These are phyloP conservation scores for Chiridota heheva DNA, from an alignment of 35 echinoderm and acorn worm species.

Conservation along the genomic window DNA sequence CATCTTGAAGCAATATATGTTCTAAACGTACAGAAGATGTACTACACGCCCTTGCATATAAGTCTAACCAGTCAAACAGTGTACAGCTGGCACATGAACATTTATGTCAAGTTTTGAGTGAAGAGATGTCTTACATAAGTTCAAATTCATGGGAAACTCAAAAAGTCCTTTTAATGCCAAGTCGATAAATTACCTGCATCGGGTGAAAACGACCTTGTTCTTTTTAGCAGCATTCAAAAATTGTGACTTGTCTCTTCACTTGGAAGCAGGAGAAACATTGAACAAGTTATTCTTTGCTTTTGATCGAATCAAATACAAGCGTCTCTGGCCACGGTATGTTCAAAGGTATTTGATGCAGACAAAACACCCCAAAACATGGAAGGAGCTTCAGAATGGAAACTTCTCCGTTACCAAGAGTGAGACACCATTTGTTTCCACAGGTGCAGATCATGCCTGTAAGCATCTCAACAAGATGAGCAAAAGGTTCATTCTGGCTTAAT, in stretches of 20 bases:
- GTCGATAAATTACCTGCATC: conserved; percentile 38
- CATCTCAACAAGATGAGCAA: too few relatives aligned
- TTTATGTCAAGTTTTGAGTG: too few relatives aligned
- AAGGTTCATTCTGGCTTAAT: too few relatives aligned
- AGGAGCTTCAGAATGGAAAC: conserved; percentile 12
- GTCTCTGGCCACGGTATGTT: conserved; percentile 9
- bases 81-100: too few relatives aligned
- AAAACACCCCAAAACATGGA: conserved; percentile 16
- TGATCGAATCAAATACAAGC: conserved; percentile 25
- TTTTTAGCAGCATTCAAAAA: conserved; percentile 5
- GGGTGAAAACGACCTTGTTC: background rate
- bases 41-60: too few relatives aligned
- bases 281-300: conserved; percentile 23
- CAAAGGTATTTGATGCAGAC: conserved; percentile 20
- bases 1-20: too few relatives aligned
- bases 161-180: conserved; percentile 38
- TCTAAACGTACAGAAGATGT: too few relatives aligned
- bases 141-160: background rate
- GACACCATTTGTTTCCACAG: too few relatives aligned
- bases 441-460: too few relatives aligned
- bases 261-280: background rate
- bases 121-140: too few relatives aligned
- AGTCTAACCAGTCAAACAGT: too few relatives aligned
- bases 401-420: conserved; percentile 30
- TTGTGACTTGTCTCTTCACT: background rate